Evolutionary conservation across 2,888 invertebrate genomes (phyloP).

Genomic region (Platerodrilus igneus): DNA sequence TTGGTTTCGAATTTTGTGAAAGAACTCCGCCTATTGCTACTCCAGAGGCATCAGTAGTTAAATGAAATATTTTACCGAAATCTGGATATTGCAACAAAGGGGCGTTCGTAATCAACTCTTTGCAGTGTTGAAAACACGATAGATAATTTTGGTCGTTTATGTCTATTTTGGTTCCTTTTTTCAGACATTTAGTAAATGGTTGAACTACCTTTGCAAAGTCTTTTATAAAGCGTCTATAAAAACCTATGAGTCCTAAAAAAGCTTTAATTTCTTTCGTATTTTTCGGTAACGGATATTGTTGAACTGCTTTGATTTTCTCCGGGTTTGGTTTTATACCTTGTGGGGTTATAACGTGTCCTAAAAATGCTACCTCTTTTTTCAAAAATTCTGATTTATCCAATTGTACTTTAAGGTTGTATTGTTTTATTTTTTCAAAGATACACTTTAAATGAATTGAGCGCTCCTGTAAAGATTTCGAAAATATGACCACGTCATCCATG

Average conservation of each 20-base stretch:
- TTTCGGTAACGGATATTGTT: constrained; percentile 18
- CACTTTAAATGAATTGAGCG: constrained; percentile 24
- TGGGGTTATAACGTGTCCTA: constrained; percentile 32
- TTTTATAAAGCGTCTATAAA: constrained; percentile 16
- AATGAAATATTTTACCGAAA: constrained; percentile 18
- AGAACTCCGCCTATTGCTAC: constrained; percentile 14
- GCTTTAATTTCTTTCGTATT: constrained; percentile 20
- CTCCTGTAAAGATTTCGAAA: constrained; percentile 31
- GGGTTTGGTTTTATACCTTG: constrained; percentile 26
- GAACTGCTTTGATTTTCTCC: constrained; percentile 11
- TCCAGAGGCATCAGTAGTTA: constrained; percentile 15
- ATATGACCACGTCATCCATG: constrained; percentile 38
- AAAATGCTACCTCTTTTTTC: constrained; percentile 28
- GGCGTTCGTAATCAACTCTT: constrained; percentile 17
- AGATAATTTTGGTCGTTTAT: constrained; percentile 7
- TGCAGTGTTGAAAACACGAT: constrained; percentile 11
- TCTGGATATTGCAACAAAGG: constrained; percentile 23
- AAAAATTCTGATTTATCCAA: constrained; percentile 36
- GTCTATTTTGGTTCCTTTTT: constrained; percentile 13
- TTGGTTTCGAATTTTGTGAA: constrained; percentile 10
- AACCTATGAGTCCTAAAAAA: constrained; percentile 20
- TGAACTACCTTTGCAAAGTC: constrained; percentile 17
- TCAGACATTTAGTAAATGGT: constrained; percentile 20
- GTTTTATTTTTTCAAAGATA: constrained; percentile 28
- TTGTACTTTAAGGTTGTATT: constrained; percentile 31